Evolutionary conservation across 1,140 invertebrate genomes (phyloP), one percentile per base, ranked within the genome.

Genomic region (Delia radicum): DNA sequence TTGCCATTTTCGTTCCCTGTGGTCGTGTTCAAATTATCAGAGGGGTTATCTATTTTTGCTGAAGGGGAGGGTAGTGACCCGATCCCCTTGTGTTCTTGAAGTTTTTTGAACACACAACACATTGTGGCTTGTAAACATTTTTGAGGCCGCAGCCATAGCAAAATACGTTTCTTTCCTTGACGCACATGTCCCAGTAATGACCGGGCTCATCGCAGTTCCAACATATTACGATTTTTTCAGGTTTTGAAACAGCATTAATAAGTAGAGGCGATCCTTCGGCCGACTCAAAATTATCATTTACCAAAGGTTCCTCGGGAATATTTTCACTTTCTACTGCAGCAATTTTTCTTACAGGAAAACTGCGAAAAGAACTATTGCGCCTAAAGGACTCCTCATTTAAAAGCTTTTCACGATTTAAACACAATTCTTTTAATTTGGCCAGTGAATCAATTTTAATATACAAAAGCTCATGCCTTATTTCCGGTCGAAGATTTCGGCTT

Each of bases 91-190:
- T 2, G 33, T 42, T 72, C 8, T 42, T 33, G n/a, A 8, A 46
- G 63, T 67, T 67, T 67, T 42, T 46, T 24, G 69, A 72, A n/a
- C 69, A 72, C 8, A 46, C 24, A 46, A 46, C 6, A 24, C 69
- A 72, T 13, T 72, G 69, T 42, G 69, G 69, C 26, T 72, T 72
- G 24, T 72, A 72, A 8, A 72, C 69, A 33, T 72, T 72, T 42
- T 46, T 46, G 8, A 24, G 10, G 6, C 69, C 69, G 46, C 69
- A 72, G 21, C 69, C 69, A 24, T 72, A 72, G 69, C 69, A 72
- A 37, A 72, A 72, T 3, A 72, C 26, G 1, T 15, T 37, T 2
- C 69, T 15, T 10, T 72, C 69, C 10, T 46, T 24, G n/a, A 72
- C 10, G 8, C 69, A 72, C 21, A 26, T 26, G 7, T 62, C 61